Base-by-base conservation (phyloP, 1,140 invertebrate species). In the Camponotus floridanus region DNA sequence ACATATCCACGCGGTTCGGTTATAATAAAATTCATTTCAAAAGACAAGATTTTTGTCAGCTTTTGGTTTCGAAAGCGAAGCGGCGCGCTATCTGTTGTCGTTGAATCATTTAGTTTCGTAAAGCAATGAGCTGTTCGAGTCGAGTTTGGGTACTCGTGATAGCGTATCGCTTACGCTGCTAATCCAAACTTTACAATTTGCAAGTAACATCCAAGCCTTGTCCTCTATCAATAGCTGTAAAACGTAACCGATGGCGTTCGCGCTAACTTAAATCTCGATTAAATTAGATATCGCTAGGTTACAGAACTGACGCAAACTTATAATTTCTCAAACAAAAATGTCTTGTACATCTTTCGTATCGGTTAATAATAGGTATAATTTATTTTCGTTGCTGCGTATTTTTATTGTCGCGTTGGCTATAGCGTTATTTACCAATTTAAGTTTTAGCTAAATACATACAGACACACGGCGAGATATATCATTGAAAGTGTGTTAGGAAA, bases 341-440 rank as follows among this genome's bases (percentile, higher is more conserved):
- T 3, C 39, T 74, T 74, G 18, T 74, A 31, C 36, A 70, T 61
- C 21, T 73, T 51, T 51, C 55, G 26, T 74, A 61, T 83, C n/a
- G 39, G 70, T 83, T 83, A 61, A 62, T 83, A 73, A n/a, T 48
- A 71, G 26, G 15, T 71, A 45, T 83, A 83, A 83, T 83, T 83
- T 83, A 83, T 74, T 83, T 83, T 74, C 13, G 5, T 73, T 39
- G 55, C 68, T 83, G 39, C 39, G 42, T 61, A 83, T 55, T 70
- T 70, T 62, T 83, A 83, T 36, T 48, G 3, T 81, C 55, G 48
- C 48, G 68, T 73, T 83, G 68, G 68, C 31, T 68, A 39, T 80
- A 83, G 79, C 67, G 39, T 83, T 74, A 83, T 83, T 71, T 81
- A 81, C 67, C 9, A 39, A 73, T 71, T 73, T 83, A 83, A 83